phyloP scores from a whole-genome alignment of 2,113 vertebrate species.

The Ceratotherium simum region DNA sequence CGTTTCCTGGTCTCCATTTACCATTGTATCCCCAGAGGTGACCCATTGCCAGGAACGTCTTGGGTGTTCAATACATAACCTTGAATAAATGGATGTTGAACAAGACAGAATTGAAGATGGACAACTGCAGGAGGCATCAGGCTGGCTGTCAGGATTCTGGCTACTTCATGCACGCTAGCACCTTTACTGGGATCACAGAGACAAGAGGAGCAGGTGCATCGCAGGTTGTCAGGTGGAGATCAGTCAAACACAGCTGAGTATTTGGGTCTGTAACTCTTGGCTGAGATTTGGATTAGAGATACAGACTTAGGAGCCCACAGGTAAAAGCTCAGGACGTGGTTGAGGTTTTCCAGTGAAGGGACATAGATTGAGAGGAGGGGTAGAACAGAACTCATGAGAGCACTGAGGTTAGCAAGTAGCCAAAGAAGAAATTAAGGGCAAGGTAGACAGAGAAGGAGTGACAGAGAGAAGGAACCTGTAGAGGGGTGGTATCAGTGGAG shows the following conservation, averaged over 20 bases:
- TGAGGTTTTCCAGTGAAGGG: background rate
- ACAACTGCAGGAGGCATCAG: fast-evolving
- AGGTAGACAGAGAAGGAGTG: background rate
- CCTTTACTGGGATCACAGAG: fast-evolving
- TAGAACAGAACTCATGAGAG: fast-evolving
- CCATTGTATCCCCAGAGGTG: fast-evolving
- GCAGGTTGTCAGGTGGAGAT: fast-evolving
- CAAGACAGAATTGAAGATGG: fast-evolving
- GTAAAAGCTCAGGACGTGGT: fast-evolving
- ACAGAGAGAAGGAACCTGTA: too few relatives aligned
- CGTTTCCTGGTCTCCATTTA: too few relatives aligned
- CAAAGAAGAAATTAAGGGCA: background rate
- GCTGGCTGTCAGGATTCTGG: background rate
- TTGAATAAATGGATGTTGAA: background rate
- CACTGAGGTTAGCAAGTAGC: fast-evolving
- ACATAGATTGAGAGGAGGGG: background rate
- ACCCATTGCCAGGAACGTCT: fast-evolving
- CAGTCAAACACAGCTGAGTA: fast-evolving
- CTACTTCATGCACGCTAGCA: fast-evolving
- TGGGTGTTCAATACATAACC: fast-evolving
- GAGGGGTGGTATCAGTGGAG: fast-evolving
- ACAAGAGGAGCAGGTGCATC: fast-evolving
- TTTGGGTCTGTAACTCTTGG: background rate
- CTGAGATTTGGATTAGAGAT: background rate
- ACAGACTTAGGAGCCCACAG: fast-evolving